These are phyloP conservation scores for Sphaerophoria taeniata DNA, from an alignment of 2,888 invertebrate genomes.

Conservation along the genomic window DNA sequence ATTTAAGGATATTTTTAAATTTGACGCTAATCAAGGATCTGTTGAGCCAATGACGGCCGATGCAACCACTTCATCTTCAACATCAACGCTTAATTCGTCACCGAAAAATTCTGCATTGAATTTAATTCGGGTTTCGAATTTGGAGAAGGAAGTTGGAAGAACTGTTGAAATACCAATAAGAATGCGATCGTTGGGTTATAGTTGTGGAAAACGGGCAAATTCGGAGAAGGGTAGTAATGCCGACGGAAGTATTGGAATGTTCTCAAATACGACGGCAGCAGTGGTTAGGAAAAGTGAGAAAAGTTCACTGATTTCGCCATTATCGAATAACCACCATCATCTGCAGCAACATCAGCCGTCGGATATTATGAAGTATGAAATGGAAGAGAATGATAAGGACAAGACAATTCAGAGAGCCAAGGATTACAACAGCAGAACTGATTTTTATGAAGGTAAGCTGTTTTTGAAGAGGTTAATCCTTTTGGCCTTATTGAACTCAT, in stretches of 20 bases:
- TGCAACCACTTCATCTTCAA: constrained; percentile 7
- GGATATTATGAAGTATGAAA: constrained; percentile 58
- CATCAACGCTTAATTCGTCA: constrained; percentile 33
- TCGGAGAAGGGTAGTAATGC: constrained; percentile 40
- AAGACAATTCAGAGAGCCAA: constrained; percentile 45
- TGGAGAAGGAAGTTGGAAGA: constrained; percentile 58
- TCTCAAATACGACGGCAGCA: constrained; percentile 40
- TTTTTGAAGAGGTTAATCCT: too few relatives aligned
- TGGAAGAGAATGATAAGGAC: constrained; percentile 49
- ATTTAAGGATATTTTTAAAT: constrained; percentile 59
- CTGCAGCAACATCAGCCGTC: constrained; percentile 15
- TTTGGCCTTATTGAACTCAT: too few relatives aligned
- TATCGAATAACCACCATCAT: not conserved
- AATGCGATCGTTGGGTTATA: constrained; percentile 34
- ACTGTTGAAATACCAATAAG: constrained; percentile 47
- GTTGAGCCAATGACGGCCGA: constrained; percentile 22
- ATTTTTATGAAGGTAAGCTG: constrained; percentile 61
- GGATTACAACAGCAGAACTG: constrained; percentile 52
- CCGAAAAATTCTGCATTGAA: constrained; percentile 60
- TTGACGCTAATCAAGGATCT: constrained; percentile 51
- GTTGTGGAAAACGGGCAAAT: constrained; percentile 23
- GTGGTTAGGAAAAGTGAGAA: constrained; percentile 45
- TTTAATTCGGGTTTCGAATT: constrained; percentile 60
- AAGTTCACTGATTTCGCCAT: not conserved
- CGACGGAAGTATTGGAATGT: constrained; percentile 57